A percentile compares a stretch with the other conserved stretches of the same genome.
phyloP scores from a whole-genome alignment of 1,140 invertebrate genomes.

The Pachypeltis micranthus region DNA sequence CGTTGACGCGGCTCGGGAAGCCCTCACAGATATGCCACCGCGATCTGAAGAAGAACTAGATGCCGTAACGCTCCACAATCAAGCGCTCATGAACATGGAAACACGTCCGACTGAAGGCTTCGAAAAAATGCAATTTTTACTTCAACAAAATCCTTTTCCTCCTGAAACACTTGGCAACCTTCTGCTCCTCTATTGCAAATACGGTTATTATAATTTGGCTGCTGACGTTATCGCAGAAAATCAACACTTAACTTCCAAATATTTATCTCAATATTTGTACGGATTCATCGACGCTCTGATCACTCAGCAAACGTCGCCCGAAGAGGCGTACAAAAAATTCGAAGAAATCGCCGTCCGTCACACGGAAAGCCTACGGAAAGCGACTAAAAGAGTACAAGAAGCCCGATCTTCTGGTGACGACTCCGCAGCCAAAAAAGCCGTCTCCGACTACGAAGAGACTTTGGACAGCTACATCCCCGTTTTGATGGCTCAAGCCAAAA shows the following conservation, averaged over 20 bases:
- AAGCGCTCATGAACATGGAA: slow-evolving; percentile 92
- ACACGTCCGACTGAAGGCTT: slow-evolving; percentile 83
- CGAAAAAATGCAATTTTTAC: slow-evolving; percentile 91
- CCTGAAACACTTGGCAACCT: slow-evolving; percentile 97
- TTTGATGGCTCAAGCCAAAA: slow-evolving; percentile 97
- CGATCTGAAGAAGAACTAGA: slow-evolving; percentile 93
- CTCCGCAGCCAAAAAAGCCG: slow-evolving; percentile 73
- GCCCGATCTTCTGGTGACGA: slow-evolving; percentile 77
- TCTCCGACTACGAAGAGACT: slow-evolving; percentile 87
- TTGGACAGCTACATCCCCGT: slow-evolving; percentile 84
- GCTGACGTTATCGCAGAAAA: slow-evolving; percentile 97
- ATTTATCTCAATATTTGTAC: slow-evolving; percentile 80
- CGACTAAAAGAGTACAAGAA: slow-evolving; percentile 88
- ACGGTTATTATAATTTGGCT: slow-evolving; percentile 94
- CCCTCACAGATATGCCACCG: slow-evolving; percentile 95
- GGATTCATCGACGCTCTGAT: slow-evolving; percentile 90
- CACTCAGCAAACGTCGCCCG: slow-evolving; percentile 91
- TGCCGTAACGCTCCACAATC: slow-evolving; percentile 94
- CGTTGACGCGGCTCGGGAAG: slow-evolving; percentile 81
- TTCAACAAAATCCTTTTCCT: slow-evolving; percentile 93
- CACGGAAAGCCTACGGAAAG: slow-evolving; percentile 78
- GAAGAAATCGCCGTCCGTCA: slow-evolving; percentile 88
- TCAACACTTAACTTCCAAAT: slow-evolving; percentile 92
- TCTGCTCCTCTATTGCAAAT: slow-evolving; percentile 88
- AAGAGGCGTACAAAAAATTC: slow-evolving; percentile 94